Base-by-base conservation (phyloP, 2,113 vertebrate species). In the Nothobranchius kuhntae region DNA sequence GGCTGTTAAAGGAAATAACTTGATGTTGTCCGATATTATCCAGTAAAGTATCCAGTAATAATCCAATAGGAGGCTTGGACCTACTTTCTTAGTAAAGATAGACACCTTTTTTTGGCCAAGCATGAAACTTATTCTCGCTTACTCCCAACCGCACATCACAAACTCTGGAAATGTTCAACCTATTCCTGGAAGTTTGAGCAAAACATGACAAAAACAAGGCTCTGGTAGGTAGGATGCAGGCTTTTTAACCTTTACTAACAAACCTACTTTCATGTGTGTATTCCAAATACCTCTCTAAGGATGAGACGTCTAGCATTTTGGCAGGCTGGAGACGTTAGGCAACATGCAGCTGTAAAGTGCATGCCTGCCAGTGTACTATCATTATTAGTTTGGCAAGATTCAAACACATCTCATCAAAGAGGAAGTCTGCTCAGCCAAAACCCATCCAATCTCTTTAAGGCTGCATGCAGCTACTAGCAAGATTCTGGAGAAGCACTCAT, bases 331-430 rank as follows among this genome's bases (percentile, higher is more conserved):
- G 42, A 67, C 57, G 40, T 61, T 55, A 52, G 30, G 54, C 58
- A 51, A 58, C 57, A 36, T 71, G 4, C 77, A 83, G 77, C 68
- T 69, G 75, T 73, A 71, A 64, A 53, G 56, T 46, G 58, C 71
- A 47, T 36, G 74, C 40, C 60, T 83, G 82, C 73, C 72, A 80
- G 70, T 74, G 65, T 44, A 53, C 66, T 59, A 81, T 89, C 74
- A 77, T 86, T 89, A 88, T 82, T 75, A 83, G 78, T 77, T 85
- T 89, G 89, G 87, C 89, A 86, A 62, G 77, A 72, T 47, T 74
- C 59, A 77, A 78, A 75, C 70, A 40, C 57, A 77, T 61, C 82
- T 73, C 71, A 86, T 88, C 77, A 82, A 86, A 84, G 68, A 81
- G 82, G 73, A 86, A 73, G 67, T 71, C 65, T 79, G 74, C 66